Evolutionary conservation across 2,113 vertebrate species (phyloP).

Genomic region (cattle (Bos taurus)): ARS-UCD2.0 NC_037332.1:22753501-22754000

Average conservation of each 20-base stretch:
- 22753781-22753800: constrained; percentile 1
- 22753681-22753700: background rate
- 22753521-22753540: background rate
- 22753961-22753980: background rate
- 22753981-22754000: constrained; percentile 5
- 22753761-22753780: background rate
- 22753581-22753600: background rate
- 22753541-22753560: background rate
- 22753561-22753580: background rate
- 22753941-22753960: background rate
- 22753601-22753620: background rate
- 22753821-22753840: background rate
- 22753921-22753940: background rate
- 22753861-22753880: background rate
- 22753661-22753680: background rate
- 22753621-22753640: background rate
- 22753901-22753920: background rate
- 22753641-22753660: background rate
- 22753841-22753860: background rate
- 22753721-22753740: background rate
- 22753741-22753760: background rate
- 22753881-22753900: background rate
- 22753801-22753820: background rate
- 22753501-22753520: background rate
- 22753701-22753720: background rate